Evolutionary conservation across 2,888 invertebrate species (phyloP).

Genomic region (Hypena proboscidalis): DNA sequence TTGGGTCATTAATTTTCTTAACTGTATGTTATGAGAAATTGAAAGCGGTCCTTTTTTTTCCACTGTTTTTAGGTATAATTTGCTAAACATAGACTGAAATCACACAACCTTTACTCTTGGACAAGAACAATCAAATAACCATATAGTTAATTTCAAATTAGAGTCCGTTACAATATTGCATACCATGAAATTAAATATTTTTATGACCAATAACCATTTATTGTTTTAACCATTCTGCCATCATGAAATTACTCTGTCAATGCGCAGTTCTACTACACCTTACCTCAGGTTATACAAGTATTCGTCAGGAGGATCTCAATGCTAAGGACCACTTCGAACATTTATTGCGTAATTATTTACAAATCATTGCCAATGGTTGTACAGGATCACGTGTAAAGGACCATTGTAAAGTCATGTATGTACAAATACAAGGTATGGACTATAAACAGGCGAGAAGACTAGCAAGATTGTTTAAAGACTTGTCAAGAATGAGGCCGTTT

Average conservation of each 20-base stretch:
- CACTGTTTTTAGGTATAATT: too few relatives aligned
- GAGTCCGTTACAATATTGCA: too few relatives aligned
- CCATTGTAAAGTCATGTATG: slow-evolving; percentile 50
- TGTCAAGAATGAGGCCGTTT: slow-evolving; percentile 47
- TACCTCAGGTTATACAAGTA: not conserved
- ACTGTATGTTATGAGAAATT: too few relatives aligned
- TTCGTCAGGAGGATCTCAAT: not conserved
- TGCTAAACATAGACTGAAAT: too few relatives aligned
- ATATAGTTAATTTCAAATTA: too few relatives aligned
- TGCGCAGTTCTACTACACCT: not conserved
- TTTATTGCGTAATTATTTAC: slow-evolving; percentile 56
- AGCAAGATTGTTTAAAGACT: slow-evolving; percentile 41
- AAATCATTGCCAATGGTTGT: slow-evolving; percentile 47
- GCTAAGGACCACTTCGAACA: slow-evolving; percentile 54
- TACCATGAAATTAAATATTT: slow-evolving; percentile 44
- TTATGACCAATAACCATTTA: too few relatives aligned
- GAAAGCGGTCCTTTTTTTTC: too few relatives aligned
- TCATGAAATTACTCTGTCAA: not conserved
- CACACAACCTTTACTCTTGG: too few relatives aligned
- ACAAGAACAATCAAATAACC: too few relatives aligned
- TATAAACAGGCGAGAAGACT: slow-evolving; percentile 47
- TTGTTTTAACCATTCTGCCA: not conserved
- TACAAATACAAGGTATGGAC: slow-evolving; percentile 41
- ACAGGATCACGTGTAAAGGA: slow-evolving; percentile 46
- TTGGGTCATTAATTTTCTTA: too few relatives aligned